Conservation (phyloP, 2,113 vertebrate genomes). For the Aspiorhynchus laticeps region DNA sequence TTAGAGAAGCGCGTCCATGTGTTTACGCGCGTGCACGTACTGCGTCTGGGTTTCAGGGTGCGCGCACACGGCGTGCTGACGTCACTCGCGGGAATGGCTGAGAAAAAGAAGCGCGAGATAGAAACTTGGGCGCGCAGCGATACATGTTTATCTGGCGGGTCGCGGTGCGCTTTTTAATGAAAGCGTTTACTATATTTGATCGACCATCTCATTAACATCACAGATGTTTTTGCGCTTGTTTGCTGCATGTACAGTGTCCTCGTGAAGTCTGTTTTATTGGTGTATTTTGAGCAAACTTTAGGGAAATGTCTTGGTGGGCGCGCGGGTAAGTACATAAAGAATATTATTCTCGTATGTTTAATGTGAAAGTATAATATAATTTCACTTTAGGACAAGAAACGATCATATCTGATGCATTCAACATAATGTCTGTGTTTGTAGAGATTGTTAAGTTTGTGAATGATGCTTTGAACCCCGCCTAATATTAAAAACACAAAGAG, state of each 20-base stretch:
- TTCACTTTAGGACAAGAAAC: not conserved
- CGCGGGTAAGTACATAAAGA: slow-evolving; percentile 70
- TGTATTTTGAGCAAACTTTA: slow-evolving; percentile 42
- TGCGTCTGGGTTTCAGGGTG: not conserved
- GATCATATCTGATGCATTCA: not conserved
- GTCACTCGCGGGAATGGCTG: slow-evolving; percentile 63
- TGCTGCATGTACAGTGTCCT: slow-evolving; percentile 15
- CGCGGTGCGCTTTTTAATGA: not conserved
- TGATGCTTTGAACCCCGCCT: slow-evolving; percentile 1
- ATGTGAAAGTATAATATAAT: not conserved
- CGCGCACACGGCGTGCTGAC: slow-evolving; percentile 58
- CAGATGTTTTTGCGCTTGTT: not conserved
- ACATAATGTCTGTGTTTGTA: not conserved
- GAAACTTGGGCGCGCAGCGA: slow-evolving; percentile 73
- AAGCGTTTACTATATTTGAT: not conserved
- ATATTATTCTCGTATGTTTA: not conserved
- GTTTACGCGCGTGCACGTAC: not conserved
- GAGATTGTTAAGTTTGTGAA: not conserved
- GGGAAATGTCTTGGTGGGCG: slow-evolving; percentile 77
- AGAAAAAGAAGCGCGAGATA: slow-evolving; percentile 75
- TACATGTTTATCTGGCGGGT: not conserved
- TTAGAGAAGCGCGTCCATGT: not conserved
- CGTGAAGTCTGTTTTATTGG: slow-evolving; percentile 14
- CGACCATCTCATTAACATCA: not conserved
- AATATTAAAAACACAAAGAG: not conserved